phyloP scores from a whole-genome alignment of 2,888 invertebrate species.

The Morpho achilles region DNA sequence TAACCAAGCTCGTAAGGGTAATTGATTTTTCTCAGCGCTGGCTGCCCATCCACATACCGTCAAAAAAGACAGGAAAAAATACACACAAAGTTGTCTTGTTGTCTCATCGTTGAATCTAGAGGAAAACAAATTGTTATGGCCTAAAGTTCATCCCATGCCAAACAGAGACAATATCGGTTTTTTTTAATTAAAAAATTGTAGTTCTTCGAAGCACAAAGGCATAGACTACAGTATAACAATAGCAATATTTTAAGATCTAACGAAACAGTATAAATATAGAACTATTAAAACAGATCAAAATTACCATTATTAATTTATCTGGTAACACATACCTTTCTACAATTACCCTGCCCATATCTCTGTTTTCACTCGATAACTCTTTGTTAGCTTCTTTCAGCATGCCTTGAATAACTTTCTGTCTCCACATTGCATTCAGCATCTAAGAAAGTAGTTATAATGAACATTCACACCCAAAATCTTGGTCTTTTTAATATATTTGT shows the following conservation, averaged over 20 bases:
- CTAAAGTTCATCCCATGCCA: no score
- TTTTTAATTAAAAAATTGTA: no score
- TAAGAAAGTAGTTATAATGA: slow-evolving; percentile 26
- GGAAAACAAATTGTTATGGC: no score
- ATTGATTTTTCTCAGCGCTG: slow-evolving; percentile 44
- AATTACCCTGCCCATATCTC: slow-evolving; percentile 36
- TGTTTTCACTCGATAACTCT: slow-evolving; percentile 35
- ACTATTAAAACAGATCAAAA: no score
- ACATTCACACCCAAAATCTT: no score
- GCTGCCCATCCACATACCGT: slow-evolving; percentile 46
- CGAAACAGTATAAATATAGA: no score
- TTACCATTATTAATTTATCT: no score
- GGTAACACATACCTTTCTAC: slow-evolving; percentile 39
- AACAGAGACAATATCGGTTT: no score
- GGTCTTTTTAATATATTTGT: no score
- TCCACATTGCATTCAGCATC: slow-evolving; percentile 43
- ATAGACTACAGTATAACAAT: no score
- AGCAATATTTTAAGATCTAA: no score
- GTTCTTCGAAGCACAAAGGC: no score
- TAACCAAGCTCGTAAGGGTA: slow-evolving; percentile 57
- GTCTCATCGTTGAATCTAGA: slow-evolving; percentile 44
- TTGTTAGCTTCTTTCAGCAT: slow-evolving; percentile 41
- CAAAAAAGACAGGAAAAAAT: slow-evolving; percentile 33
- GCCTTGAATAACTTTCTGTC: slow-evolving; percentile 34
- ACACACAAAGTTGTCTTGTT: slow-evolving; percentile 34